A percentile compares a stretch with the other conserved stretches of the same genome.
Evolutionary conservation across 2,888 invertebrate genomes (phyloP).

Genomic region (Acanthacorydalis orientalis): DNA sequence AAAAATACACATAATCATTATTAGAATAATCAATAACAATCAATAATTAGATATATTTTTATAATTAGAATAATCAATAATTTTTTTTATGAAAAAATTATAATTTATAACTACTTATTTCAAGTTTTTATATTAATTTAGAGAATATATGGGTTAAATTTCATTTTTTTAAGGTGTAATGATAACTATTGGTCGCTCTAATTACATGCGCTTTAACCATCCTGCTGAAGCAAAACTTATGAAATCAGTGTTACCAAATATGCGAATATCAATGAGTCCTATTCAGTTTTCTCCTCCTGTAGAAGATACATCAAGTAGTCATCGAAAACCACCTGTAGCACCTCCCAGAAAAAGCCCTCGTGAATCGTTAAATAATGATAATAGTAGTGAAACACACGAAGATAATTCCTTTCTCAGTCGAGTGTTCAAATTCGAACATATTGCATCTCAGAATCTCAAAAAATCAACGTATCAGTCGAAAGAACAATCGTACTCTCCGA

Average conservation of each 20-base stretch:
- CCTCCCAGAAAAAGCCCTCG: slow-evolving; percentile 37
- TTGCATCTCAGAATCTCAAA: slow-evolving; percentile 47
- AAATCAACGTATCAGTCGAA: slow-evolving; percentile 16
- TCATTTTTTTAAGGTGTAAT: slow-evolving; percentile 53
- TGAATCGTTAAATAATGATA: slow-evolving; percentile 29
- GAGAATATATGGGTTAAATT: no score
- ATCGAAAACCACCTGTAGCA: slow-evolving; percentile 41
- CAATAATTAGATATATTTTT: no score
- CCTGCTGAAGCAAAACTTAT: slow-evolving; percentile 78
- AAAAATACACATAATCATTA: no score
- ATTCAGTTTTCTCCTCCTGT: slow-evolving; percentile 35
- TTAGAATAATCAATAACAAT: no score
- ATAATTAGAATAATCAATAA: no score
- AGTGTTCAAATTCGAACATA: slow-evolving; percentile 64
- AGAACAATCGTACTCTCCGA: slow-evolving; percentile 39
- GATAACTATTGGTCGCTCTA: slow-evolving; percentile 79
- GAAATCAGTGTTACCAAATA: slow-evolving; percentile 65
- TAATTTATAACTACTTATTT: no score
- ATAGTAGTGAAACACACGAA: slow-evolving; percentile 35
- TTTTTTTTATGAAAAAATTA: no score
- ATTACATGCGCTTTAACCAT: slow-evolving; percentile 84
- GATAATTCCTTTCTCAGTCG: slow-evolving; percentile 53
- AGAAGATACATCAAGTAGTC: slow-evolving; percentile 15
- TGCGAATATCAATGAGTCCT: slow-evolving; percentile 63
- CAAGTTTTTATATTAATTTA: no score